These are phyloP conservation scores for Labeo rohita DNA, from an alignment of 2,113 vertebrate genomes.

Conservation along the genomic window DNA sequence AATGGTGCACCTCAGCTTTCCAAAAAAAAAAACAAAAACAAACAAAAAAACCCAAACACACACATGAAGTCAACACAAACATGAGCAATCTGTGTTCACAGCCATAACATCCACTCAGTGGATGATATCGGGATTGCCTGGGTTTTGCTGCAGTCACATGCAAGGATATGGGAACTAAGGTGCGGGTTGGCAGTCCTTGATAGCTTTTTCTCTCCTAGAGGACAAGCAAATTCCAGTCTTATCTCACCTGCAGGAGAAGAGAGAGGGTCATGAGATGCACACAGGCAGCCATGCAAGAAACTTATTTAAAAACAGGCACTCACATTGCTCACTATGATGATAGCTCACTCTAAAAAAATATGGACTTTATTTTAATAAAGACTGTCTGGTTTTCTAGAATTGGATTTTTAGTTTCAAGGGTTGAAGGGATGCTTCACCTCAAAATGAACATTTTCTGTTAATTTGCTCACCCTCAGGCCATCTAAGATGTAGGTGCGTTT, in stretches of 20 bases:
- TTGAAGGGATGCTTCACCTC: neutral
- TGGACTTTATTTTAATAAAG: neutral
- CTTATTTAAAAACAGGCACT: conserved; percentile 29
- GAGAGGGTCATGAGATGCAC: conserved; percentile 26
- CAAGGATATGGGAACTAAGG: neutral
- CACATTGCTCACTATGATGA: neutral
- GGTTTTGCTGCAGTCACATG: conserved; percentile 4
- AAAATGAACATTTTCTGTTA: neutral
- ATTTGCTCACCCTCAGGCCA: neutral
- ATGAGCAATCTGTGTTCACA: conserved; percentile 43
- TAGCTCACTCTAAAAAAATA: neutral
- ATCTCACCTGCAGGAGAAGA: conserved; percentile 41
- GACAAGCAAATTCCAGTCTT: conserved; percentile 50
- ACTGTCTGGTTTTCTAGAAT: neutral
- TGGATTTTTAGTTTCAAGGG: neutral
- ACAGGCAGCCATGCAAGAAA: conserved; percentile 24
- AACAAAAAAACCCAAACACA: neutral
- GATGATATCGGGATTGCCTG: conserved; percentile 17
- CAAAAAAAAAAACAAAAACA: conserved; percentile 7
- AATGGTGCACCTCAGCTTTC: neutral
- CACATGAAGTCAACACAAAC: conserved; percentile 23
- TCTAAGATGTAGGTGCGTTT: neutral
- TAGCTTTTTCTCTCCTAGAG: conserved; percentile 1
- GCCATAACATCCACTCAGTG: conserved; percentile 52
- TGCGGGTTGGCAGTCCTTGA: conserved; percentile 17